phyloP scores from a whole-genome alignment of 2,113 vertebrate species.

The Colistium nudipinnis region DNA sequence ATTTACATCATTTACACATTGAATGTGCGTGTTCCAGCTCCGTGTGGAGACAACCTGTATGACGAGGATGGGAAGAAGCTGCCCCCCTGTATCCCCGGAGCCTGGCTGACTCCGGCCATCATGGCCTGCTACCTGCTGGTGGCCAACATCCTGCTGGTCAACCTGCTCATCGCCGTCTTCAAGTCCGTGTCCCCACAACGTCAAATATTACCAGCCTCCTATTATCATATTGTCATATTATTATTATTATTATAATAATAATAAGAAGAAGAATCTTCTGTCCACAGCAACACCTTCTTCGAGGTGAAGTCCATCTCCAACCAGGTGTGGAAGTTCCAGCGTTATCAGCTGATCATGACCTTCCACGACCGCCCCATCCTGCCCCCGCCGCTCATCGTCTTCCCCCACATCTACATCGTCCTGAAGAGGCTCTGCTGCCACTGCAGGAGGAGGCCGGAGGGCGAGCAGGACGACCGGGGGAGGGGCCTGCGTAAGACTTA shows the following conservation, averaged over 20 bases:
- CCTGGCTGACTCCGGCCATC: constrained; percentile 96
- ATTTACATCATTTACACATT: too few relatives aligned
- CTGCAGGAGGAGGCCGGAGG: constrained; percentile 83
- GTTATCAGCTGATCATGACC: constrained; percentile 97
- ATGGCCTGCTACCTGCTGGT: constrained; percentile 98
- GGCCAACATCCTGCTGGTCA: constrained; percentile 97
- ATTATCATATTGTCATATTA: too few relatives aligned
- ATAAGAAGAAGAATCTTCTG: not conserved
- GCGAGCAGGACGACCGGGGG: constrained; percentile 89
- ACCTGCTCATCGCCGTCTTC: constrained; percentile 97
- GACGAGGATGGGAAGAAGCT: constrained; percentile 98
- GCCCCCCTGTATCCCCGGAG: constrained; percentile 95
- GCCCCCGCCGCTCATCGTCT: constrained; percentile 92
- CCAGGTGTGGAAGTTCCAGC: constrained; percentile 98
- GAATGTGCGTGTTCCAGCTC: constrained; percentile 82
- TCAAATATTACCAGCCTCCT: too few relatives aligned
- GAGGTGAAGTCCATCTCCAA: constrained; percentile 99
- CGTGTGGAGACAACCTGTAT: constrained; percentile 94
- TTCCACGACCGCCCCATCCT: constrained; percentile 96
- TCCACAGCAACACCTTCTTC: constrained; percentile 94
- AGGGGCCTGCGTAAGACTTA: constrained; percentile 88
- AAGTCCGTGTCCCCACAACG: constrained; percentile 83
- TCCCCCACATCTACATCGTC: constrained; percentile 92
- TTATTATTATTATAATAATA: too few relatives aligned
- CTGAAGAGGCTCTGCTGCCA: constrained; percentile 84